phyloP scores from a whole-genome alignment of 2,888 invertebrate species.

The Anticlea derivata region DNA sequence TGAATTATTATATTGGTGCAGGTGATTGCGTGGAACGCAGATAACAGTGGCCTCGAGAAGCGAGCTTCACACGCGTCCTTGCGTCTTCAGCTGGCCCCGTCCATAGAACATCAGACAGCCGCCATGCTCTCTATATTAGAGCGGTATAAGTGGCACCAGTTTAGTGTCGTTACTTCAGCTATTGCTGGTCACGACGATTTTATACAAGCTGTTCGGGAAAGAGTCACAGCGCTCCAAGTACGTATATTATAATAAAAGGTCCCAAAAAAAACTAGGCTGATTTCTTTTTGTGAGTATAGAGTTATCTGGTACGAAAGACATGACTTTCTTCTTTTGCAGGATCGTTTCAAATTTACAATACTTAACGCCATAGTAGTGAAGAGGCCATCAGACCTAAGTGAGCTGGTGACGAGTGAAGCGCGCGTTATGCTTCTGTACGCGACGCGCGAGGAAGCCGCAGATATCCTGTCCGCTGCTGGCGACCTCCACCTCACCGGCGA shows the following conservation, averaged over 20 bases:
- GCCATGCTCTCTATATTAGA: conserved; percentile 98
- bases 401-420: conserved; percentile 94
- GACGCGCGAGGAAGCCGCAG: conserved; percentile 93
- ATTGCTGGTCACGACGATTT: conserved; percentile 98
- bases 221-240: conserved; percentile 92
- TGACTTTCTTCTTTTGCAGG: conserved; percentile 46
- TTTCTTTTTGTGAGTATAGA: background rate
- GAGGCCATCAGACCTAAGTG: conserved; percentile 88
- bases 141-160: conserved; percentile 98
- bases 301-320: background rate
- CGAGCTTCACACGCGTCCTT: conserved; percentile 94
- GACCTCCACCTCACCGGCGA: conserved; percentile 92
- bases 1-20: conserved; percentile 35
- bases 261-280: too few species aligned
- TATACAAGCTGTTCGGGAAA: conserved; percentile 95
- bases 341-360: conserved; percentile 89
- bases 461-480: conserved; percentile 90
- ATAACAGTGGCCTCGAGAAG: conserved; percentile 94
- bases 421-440: conserved; percentile 96
- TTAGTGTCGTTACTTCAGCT: conserved; percentile 96
- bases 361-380: conserved; percentile 94
- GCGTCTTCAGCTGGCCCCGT: conserved; percentile 97
- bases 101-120: conserved; percentile 97
- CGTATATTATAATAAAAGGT: conserved; percentile 36
- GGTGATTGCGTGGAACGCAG: conserved; percentile 98